phyloP scores from a whole-genome alignment of 1,140 invertebrate species.

The Tetramorium simillimum region DNA sequence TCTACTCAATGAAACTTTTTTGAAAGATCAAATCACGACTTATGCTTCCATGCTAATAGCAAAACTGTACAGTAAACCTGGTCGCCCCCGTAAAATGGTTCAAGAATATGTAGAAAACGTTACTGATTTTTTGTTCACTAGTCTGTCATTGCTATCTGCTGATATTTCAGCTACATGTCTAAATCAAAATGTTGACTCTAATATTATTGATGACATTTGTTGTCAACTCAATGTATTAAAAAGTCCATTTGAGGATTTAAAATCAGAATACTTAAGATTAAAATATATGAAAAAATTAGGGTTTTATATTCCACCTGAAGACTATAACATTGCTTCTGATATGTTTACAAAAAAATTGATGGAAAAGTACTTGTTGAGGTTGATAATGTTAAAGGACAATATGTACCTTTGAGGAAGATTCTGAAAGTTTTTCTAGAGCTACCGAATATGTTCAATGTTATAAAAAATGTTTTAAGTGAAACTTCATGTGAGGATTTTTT shows the following conservation, averaged over 20 bases:
- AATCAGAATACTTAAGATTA: neutral
- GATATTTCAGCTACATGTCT: neutral
- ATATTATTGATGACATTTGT: conserved; percentile 22
- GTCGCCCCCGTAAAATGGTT: neutral
- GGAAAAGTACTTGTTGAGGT: conserved; percentile 12
- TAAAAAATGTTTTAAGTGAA: neutral
- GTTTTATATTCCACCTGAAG: neutral
- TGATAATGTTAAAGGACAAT: conserved; percentile 14
- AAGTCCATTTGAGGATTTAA: conserved; percentile 2
- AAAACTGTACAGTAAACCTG: neutral
- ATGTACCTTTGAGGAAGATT: neutral
- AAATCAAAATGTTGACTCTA: neutral
- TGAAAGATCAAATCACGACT: neutral
- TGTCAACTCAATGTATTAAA: neutral
- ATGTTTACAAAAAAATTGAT: neutral
- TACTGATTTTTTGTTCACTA: neutral
- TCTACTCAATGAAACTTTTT: neutral
- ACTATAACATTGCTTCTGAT: neutral
- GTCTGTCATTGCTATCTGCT: neutral
- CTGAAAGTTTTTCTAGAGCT: neutral
- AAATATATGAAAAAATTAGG: conserved; percentile 8
- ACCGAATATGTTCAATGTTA: neutral
- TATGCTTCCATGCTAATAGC: neutral
- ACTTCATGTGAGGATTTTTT: neutral
- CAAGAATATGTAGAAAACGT: neutral